Percentiles rank a stretch among this genome's conserved stretches.
Conservation (phyloP, 92 coral and sea anemone genomes). For the Siderastrea radians region DNA sequence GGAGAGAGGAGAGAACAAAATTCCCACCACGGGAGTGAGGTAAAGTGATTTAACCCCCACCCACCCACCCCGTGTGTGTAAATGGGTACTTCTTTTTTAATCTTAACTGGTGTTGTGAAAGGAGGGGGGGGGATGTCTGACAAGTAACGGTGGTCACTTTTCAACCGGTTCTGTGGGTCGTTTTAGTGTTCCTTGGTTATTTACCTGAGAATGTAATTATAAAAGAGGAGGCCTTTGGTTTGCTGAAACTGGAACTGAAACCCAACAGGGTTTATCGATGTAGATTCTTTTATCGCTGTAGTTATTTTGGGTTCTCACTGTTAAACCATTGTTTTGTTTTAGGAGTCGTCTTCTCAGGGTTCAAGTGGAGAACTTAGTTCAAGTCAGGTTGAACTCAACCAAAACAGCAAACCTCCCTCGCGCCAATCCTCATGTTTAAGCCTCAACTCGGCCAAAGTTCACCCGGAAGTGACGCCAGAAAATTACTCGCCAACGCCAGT, state of each 20-base stretch:
- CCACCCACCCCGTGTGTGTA: neutral
- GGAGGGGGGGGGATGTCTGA: too few relatives aligned
- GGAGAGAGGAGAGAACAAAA: slow-evolving; percentile 12
- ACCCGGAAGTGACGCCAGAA: slow-evolving; percentile 53
- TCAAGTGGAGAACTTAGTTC: slow-evolving; percentile 59
- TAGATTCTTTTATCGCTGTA: neutral
- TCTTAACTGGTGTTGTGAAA: neutral
- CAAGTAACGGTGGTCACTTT: too few relatives aligned
- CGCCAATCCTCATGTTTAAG: slow-evolving; percentile 84
- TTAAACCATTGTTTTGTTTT: neutral
- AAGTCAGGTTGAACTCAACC: slow-evolving; percentile 79
- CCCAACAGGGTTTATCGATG: neutral
- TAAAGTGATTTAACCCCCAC: neutral
- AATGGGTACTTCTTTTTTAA: too few relatives aligned
- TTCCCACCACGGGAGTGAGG: slow-evolving; percentile 33
- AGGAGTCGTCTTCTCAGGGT: slow-evolving; percentile 42
- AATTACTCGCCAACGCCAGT: neutral
- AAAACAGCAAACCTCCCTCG: slow-evolving; percentile 69
- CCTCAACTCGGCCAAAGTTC: slow-evolving; percentile 81
- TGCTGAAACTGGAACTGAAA: too few relatives aligned
- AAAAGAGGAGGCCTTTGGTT: too few relatives aligned
- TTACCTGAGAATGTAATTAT: too few relatives aligned
- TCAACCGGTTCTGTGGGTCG: too few relatives aligned
- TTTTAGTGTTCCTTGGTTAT: too few relatives aligned
- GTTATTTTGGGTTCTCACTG: neutral